Conservation (phyloP, 2,113 vertebrate genomes). For the Gallinago undulata region DNA sequence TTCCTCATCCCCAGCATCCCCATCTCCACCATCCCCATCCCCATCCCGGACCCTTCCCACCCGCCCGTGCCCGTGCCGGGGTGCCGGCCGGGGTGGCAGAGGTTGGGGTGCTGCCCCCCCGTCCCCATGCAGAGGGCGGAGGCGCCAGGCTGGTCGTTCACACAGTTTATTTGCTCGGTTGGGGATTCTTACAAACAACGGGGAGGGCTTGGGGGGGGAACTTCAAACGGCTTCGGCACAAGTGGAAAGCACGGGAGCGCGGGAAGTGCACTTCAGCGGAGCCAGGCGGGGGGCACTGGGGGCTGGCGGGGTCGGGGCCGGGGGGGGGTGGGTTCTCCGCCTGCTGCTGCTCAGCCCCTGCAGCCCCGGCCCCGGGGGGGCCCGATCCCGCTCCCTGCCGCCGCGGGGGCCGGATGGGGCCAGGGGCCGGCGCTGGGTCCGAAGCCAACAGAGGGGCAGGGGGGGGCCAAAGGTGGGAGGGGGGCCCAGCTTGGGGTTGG, state of each 20-base stretch:
- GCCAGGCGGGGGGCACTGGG: background rate
- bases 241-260: slow-evolving; percentile 51
- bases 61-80: fast-evolving
- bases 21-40: background rate
- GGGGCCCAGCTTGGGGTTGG: background rate
- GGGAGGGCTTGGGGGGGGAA: background rate
- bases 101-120: background rate
- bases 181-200: slow-evolving; percentile 63
- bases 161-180: slow-evolving; percentile 78
- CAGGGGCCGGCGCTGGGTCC: background rate
- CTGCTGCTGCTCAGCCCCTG: background rate
- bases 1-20: background rate
- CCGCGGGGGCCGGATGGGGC: background rate
- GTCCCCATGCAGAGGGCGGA: background rate
- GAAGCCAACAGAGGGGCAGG: background rate
- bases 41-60: background rate
- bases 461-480: background rate
- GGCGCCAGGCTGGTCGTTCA: slow-evolving; percentile 46
- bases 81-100: background rate
- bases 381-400: background rate
- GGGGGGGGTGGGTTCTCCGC: background rate
- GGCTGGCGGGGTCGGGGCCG: background rate
- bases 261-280: slow-evolving; percentile 70
- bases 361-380: background rate
- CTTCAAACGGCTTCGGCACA: slow-evolving; percentile 58